Base-by-base conservation (phyloP, 2,888 invertebrate genomes). In the Uloborus plumipes region DNA sequence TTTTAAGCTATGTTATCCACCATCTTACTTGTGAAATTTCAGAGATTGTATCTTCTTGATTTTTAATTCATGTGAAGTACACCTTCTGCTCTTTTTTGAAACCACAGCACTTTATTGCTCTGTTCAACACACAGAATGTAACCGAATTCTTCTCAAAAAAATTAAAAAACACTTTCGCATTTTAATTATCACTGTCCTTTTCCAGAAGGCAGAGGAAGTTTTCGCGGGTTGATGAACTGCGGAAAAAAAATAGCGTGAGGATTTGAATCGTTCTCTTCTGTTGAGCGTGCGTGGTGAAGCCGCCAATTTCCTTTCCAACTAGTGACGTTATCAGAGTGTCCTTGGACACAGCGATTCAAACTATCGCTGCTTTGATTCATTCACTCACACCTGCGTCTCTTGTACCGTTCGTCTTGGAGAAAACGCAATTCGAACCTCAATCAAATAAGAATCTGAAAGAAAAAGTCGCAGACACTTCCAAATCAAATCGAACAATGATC, bases 301-400 rank as follows among this genome's bases (percentile, higher is more conserved):
- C 47, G 51, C 59, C 49, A 58, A 67, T 75, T 75, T 75, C 69
- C 69, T 77, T 64, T 70, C 70, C 77, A 64, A 64, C 51, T 31
- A 59, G 51, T 69, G 75, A 72, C 62, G 72, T 72, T 72, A 74
- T 74, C 65, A 31, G 67, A 50, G 67, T 47, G 66, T 66, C 59
- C 78, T 72, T 78, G 71, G 71, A 69, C 64, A 70, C 47, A 50
- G 50, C 58, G n/a, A 15, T 47, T 26, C 70, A 70, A 64, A 70
- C 70, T 64, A 77, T 77, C 70, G 70, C 16, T 47, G 70, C 69
- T 53, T 69, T 69, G 53, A 70, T 62, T 62, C 18, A 22, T 49
- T 13, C 64, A 16, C 70, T 51, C 70, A 22, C 70, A 64, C 64
- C 64, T 64, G 64, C 64, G 47, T n/a, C 58, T 31, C 26, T 26